Base-by-base conservation (phyloP, 2,888 invertebrate species). In the Megaustenia siamemsis region DNA sequence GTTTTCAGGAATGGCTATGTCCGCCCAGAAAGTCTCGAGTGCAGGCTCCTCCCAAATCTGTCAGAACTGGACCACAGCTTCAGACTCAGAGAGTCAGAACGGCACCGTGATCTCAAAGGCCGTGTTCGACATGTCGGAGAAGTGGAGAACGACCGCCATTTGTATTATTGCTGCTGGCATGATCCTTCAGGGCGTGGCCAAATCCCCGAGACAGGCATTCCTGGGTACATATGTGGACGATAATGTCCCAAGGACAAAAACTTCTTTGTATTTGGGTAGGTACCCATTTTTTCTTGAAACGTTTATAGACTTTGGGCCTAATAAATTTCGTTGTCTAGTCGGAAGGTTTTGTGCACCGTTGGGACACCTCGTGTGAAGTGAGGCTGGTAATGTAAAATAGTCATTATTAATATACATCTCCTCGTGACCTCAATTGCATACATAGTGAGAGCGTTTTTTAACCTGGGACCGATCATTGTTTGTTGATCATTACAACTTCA, bases 171-270 rank as follows among this genome's bases (percentile, higher is more conserved):
- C 86, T 0, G 12, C 86, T 35, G 91, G 91, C 4, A 91, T 91
- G 91, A 85, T 90, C 1, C 68, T 92, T 1, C 92, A 92, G 71
- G 92, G 92, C 4, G 38, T 91, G 2, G 90, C 89, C 10, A 92
- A 92, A 73, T 88, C 92, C 0, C 91, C 91, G 0, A 80, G 92
- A 15, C 87, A 87, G 1, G 88, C 92, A 0, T 90, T 89, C 63
- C 66, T 89, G 15, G 86, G 89, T 0, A 90, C 90, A 1, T 92
- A 91, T 73, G 88, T 92, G 3, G 92, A 92, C 49, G 91, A 91
- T 79, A 91, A 92, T 83, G 89, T 90, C 0, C 87, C 89, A 38
- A 91, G 90, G 78, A 90, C 89, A 28, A 90, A 90, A 69, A 90
- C 92, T 0, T 88, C 91, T 2, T 84, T 90, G 78, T 91, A 89